Evolutionary conservation across 2,888 invertebrate species (phyloP).

Genomic region (Drosophila buzzatii): DNA sequence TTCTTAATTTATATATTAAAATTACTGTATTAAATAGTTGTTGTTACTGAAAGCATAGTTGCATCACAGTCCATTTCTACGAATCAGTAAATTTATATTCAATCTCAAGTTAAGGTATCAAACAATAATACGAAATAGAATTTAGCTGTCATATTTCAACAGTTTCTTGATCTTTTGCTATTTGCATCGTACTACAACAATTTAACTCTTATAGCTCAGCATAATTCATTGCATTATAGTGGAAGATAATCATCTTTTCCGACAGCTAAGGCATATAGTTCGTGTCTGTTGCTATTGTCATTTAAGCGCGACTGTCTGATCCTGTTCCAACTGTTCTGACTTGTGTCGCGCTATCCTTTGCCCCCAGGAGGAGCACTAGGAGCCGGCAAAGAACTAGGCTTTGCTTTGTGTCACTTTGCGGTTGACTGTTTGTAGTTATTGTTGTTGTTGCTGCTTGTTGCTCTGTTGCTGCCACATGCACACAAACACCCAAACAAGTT

Average conservation of each 20-base stretch:
- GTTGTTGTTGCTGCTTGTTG: slow-evolving; percentile 9
- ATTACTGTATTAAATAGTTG: too few species aligned
- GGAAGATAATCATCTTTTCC: neutral
- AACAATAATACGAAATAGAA: too few species aligned
- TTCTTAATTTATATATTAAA: too few species aligned
- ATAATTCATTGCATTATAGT: too few species aligned
- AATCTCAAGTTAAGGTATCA: too few species aligned
- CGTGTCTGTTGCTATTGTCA: slow-evolving; percentile 24
- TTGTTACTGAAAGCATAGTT: too few species aligned
- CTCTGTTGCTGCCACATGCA: slow-evolving; percentile 43
- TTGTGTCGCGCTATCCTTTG: slow-evolving; percentile 37
- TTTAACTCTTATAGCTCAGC: neutral
- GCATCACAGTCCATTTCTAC: too few species aligned
- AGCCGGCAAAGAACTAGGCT: slow-evolving; percentile 26
- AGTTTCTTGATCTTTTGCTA: too few species aligned
- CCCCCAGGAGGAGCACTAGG: slow-evolving; percentile 32
- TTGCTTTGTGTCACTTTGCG: slow-evolving; percentile 70
- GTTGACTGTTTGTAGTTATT: slow-evolving; percentile 28
- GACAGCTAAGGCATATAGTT: neutral
- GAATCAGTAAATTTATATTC: too few species aligned
- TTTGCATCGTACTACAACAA: neutral
- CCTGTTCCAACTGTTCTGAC: slow-evolving; percentile 37
- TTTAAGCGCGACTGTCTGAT: slow-evolving; percentile 48
- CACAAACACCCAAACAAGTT: slow-evolving; percentile 23
- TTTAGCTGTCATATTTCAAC: too few species aligned